Evolutionary conservation across 2,797 vertebrate genomes (phyloP).

Genomic region (Coluber constrictor): DNA sequence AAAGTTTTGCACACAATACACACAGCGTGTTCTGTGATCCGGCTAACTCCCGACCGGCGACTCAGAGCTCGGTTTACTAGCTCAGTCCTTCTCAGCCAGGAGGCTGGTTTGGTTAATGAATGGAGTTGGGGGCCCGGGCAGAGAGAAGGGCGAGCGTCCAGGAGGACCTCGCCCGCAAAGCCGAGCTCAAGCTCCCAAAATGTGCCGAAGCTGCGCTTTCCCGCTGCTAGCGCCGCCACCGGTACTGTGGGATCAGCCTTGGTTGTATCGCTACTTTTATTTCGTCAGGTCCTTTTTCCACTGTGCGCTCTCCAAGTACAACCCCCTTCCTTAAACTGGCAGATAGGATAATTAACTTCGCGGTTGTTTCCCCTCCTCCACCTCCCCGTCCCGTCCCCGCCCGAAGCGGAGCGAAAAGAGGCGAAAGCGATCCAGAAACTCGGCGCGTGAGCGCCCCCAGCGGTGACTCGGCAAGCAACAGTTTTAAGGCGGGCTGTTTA

Average conservation of each 20-base stretch:
- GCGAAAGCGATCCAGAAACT: slow-evolving; percentile 51
- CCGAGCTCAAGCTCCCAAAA: not conserved
- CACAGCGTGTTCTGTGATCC: slow-evolving; percentile 35
- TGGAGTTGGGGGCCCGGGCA: not conserved
- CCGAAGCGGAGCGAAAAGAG: slow-evolving; percentile 36
- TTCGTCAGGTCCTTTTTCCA: slow-evolving; percentile 56
- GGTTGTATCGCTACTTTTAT: slow-evolving; percentile 80
- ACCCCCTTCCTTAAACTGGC: slow-evolving; percentile 82
- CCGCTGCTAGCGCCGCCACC: not conserved
- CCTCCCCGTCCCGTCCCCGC: slow-evolving; percentile 9
- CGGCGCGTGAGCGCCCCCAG: slow-evolving; percentile 71
- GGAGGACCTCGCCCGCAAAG: not conserved
- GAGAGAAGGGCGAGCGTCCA: not conserved
- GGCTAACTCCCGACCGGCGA: slow-evolving; percentile 39
- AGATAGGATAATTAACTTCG: slow-evolving; percentile 77
- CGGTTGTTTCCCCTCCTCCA: slow-evolving; percentile 59
- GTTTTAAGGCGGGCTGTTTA: not conserved
- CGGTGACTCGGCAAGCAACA: slow-evolving; percentile 36
- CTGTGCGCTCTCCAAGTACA: slow-evolving; percentile 75
- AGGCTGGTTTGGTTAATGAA: not conserved
- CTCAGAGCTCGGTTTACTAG: slow-evolving; percentile 16
- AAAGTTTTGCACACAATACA: not conserved
- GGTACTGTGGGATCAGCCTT: slow-evolving; percentile 58
- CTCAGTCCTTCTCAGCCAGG: not conserved
- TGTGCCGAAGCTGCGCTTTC: not conserved